These are phyloP conservation scores for Thomomys bottae DNA, from an alignment of 2,113 vertebrate species.

Conservation along the genomic window DNA sequence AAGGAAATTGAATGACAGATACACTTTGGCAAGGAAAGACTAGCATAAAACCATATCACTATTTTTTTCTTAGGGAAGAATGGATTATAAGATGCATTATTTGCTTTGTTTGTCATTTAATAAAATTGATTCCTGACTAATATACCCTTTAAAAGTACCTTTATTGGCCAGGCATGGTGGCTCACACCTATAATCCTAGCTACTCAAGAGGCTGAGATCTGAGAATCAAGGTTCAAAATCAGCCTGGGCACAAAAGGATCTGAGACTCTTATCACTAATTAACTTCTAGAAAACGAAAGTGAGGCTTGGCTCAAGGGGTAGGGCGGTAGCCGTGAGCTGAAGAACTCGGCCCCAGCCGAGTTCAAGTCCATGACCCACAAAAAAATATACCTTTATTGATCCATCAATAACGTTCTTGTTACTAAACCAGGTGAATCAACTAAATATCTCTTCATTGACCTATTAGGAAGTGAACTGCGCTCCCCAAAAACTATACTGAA, in stretches of 20 bases:
- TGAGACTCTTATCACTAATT: no score
- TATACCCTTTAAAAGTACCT: background rate
- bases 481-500: background rate
- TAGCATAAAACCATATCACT: background rate
- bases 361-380: no score
- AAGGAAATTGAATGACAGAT: background rate
- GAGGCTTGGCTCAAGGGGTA: no score
- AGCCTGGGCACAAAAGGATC: no score
- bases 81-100: background rate
- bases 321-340: no score
- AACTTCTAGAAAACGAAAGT: no score
- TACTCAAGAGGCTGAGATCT: no score
- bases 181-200: no score
- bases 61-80: background rate
- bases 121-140: background rate
- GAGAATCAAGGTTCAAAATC: no score
- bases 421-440: background rate
- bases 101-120: background rate
- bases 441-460: background rate
- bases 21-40: background rate
- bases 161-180: no score
- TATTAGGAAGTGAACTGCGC: background rate
- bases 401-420: background rate
- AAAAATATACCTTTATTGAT: background rate
- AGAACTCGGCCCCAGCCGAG: no score